phyloP scores from a whole-genome alignment of 2,113 vertebrate genomes.

The Aegotheles bennettii region DNA sequence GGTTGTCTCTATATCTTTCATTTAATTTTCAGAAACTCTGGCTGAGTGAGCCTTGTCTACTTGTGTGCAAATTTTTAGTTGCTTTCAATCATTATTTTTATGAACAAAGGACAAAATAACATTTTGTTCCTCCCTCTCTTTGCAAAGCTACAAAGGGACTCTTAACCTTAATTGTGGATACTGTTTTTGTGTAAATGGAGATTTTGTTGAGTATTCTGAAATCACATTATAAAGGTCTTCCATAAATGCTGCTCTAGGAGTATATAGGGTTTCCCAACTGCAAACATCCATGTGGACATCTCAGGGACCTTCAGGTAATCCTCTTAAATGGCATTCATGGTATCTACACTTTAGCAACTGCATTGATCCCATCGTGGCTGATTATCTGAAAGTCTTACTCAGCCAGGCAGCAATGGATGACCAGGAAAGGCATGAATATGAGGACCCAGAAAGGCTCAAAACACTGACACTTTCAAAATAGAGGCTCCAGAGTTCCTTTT shows the following conservation, averaged over 20 bases:
- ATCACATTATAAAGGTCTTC: not conserved
- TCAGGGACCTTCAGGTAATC: not conserved
- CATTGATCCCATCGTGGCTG: not conserved
- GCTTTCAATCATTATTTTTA: not conserved
- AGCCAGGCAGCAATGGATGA: not conserved
- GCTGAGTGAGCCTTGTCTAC: not conserved
- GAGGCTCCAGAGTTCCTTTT: not conserved
- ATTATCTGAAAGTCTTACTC: not conserved
- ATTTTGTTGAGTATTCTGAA: not conserved
- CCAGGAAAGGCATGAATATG: not conserved
- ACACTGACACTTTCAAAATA: not conserved
- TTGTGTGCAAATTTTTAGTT: not conserved
- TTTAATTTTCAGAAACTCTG: not conserved
- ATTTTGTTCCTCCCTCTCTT: not conserved
- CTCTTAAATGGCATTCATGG: not conserved
- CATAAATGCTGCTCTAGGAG: not conserved
- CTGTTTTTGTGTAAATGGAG: not conserved
- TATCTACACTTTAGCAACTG: not conserved
- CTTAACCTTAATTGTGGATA: not conserved
- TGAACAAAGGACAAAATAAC: not conserved
- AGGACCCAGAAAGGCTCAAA: not conserved
- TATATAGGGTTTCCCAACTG: not conserved
- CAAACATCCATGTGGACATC: not conserved
- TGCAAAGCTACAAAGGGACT: not conserved
- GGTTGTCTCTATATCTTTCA: not conserved